phyloP scores from a whole-genome alignment of 2,113 vertebrate species.

The Pelusios castaneus region DNA sequence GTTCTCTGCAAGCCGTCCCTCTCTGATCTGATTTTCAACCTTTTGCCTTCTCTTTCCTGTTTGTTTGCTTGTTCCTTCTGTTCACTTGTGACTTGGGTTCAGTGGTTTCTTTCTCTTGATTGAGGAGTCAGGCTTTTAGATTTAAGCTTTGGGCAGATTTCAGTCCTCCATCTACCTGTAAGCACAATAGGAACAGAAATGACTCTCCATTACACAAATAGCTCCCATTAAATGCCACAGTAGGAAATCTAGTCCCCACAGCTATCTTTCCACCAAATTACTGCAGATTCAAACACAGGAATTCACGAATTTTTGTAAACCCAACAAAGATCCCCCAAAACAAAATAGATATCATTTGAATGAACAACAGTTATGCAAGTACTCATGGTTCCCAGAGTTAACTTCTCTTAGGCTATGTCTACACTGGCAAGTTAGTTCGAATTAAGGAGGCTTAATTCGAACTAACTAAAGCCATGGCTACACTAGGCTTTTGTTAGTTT shows the following conservation, averaged over 20 bases:
- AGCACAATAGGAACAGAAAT: not conserved
- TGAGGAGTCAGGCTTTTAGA: not conserved
- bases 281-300: not conserved
- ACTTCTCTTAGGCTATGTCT: no score
- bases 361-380: no score
- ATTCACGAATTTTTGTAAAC: not conserved
- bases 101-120: not conserved
- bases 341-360: no score
- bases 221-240: not conserved
- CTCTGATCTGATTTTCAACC: not conserved
- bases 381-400: not conserved
- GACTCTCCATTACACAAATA: not conserved
- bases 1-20: not conserved
- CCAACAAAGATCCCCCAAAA: not conserved
- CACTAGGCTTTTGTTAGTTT: no score
- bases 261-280: not conserved
- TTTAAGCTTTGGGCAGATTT: not conserved
- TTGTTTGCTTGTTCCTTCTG: no score
- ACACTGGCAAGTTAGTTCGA: no score
- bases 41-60: not conserved
- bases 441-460: no score
- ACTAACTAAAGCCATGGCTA: no score
- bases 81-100: not conserved
- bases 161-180: not conserved
- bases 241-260: not conserved